Conservation (phyloP, 2,888 invertebrate species). For the Ophion slaviceki region DNA sequence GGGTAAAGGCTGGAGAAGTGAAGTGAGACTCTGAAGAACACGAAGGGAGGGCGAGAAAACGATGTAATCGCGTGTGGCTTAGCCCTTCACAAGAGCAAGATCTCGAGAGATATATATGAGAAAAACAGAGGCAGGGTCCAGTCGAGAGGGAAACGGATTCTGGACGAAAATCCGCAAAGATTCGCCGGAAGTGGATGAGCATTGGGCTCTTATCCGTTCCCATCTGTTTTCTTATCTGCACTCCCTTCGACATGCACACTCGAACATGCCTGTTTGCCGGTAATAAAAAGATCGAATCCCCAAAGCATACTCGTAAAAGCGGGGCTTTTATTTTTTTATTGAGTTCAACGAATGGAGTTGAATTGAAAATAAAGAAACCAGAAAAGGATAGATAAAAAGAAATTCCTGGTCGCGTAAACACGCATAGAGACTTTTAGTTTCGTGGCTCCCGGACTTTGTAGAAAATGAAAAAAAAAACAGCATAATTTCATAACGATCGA, state of each 20-base stretch:
- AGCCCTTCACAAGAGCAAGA: slow-evolving; percentile 17
- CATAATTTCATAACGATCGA: too few relatives aligned
- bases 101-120: background rate
- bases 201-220: slow-evolving; percentile 57
- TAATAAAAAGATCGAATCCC: slow-evolving; percentile 44
- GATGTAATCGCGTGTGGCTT: slow-evolving; percentile 54
- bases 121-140: slow-evolving; percentile 32
- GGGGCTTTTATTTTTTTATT: background rate
- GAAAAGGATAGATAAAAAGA: too few relatives aligned
- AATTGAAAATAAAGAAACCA: background rate
- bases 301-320: background rate
- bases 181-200: slow-evolving; percentile 67
- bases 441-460: too few relatives aligned
- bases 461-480: too few relatives aligned
- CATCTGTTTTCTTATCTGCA: slow-evolving; percentile 16
- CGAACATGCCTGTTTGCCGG: slow-evolving; percentile 14
- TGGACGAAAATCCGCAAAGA: slow-evolving; percentile 64
- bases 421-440: too few relatives aligned
- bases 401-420: too few relatives aligned
- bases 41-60: slow-evolving; percentile 33
- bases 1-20: slow-evolving; percentile 24
- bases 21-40: slow-evolving; percentile 34
- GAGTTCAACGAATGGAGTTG: background rate
- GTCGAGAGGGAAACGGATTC: slow-evolving; percentile 54
- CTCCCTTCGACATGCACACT: slow-evolving; percentile 30